phyloP scores from a whole-genome alignment of 2,797 vertebrate species.

The Coendou prehensilis region DNA sequence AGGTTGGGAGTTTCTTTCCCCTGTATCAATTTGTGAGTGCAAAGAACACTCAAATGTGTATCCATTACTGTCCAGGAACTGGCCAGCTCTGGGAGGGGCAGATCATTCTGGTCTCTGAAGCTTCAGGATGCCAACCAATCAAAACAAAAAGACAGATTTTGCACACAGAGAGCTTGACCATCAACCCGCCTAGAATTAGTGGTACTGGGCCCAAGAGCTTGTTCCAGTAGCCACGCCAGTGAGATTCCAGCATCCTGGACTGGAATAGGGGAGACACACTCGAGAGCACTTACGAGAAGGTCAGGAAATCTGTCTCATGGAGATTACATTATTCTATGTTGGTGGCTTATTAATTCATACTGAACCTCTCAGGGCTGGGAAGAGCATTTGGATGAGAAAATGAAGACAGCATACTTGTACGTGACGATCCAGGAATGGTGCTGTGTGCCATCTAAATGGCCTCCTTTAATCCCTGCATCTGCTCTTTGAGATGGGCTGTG shows the following conservation, averaged over 20 bases:
- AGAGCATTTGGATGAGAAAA: not conserved
- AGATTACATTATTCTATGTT: not conserved
- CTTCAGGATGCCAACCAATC: not conserved
- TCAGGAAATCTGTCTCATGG: not conserved
- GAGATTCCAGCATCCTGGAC: not conserved
- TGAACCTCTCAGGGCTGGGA: not conserved
- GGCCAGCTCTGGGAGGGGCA: not conserved
- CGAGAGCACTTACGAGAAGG: not conserved
- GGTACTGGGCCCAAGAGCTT: not conserved
- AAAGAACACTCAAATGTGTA: not conserved
- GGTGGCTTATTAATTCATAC: not conserved
- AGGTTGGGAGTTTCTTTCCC: too few relatives aligned
- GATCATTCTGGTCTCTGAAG: not conserved
- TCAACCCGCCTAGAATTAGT: not conserved
- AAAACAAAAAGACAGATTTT: not conserved
- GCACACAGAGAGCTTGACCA: too few relatives aligned
- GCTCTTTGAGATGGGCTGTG: not conserved
- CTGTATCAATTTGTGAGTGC: not conserved
- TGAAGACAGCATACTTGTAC: not conserved
- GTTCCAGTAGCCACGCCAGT: not conserved
- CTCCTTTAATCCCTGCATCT: too few relatives aligned
- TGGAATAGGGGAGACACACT: fast-evolving
- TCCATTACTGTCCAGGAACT: not conserved
- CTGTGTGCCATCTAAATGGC: not conserved
- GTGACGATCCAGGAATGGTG: too few relatives aligned